Percentiles rank a stretch among this genome's conserved stretches.
phyloP scores from a whole-genome alignment of 2,888 invertebrate species.

The Heliconius cydno region DNA sequence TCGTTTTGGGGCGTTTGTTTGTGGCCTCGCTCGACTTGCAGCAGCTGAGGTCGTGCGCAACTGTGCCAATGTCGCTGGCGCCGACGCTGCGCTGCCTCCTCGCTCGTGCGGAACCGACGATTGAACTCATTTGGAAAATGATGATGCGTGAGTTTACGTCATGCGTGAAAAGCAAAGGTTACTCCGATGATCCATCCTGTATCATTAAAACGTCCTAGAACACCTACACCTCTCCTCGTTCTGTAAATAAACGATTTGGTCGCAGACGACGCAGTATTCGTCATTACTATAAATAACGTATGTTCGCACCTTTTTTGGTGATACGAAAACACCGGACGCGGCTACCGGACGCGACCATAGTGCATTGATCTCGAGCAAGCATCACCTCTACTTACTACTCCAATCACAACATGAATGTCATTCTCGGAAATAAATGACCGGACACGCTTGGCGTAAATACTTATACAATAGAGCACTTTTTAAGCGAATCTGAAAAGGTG shows the following conservation, averaged over 20 bases:
- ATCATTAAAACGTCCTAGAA: constrained; percentile 30
- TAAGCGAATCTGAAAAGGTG: constrained; percentile 31
- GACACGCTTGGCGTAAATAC: constrained; percentile 68
- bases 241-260: constrained; percentile 72
- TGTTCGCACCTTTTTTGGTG: constrained; percentile 82
- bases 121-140: constrained; percentile 49
- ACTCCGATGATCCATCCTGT: constrained; percentile 17
- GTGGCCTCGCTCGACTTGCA: constrained; percentile 75
- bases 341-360: constrained; percentile 77
- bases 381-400: constrained; percentile 55
- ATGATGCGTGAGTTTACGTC: constrained; percentile 43
- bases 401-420: constrained; percentile 49
- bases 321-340: constrained; percentile 79
- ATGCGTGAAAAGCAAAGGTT: constrained; percentile 27
- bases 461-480: constrained; percentile 55
- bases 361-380: constrained; percentile 71
- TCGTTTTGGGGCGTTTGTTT: constrained; percentile 77
- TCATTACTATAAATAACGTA: constrained; percentile 78
- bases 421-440: constrained; percentile 67
- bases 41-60: constrained; percentile 77
- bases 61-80: constrained; percentile 79
- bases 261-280: constrained; percentile 69
- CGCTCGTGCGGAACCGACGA: constrained; percentile 73
- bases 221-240: constrained; percentile 63
- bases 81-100: constrained; percentile 59